Percentiles rank a stretch among this genome's conserved stretches.
Evolutionary conservation across 2,797 vertebrate species (phyloP).

Genomic region (Pempheris klunzingeri): DNA sequence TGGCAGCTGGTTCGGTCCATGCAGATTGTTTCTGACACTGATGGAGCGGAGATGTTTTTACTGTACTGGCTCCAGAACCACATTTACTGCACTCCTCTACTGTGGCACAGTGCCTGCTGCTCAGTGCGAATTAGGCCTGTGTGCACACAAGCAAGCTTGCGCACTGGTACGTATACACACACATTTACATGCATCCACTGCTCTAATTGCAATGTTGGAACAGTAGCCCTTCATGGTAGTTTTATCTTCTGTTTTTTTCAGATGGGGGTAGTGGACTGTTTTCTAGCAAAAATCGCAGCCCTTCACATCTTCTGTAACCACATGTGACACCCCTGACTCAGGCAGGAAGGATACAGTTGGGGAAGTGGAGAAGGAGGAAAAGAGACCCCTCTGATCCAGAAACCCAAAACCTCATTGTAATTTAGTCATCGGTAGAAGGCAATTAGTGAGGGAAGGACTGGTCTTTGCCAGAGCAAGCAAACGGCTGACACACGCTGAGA

Average conservation of each 20-base stretch:
- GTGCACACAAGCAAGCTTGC: conserved; percentile 6
- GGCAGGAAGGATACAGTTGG: conserved; percentile 70
- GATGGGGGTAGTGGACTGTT: conserved; percentile 36
- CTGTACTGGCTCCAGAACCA: conserved; percentile 74
- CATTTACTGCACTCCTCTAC: conserved; percentile 63
- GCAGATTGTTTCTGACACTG: conserved; percentile 77
- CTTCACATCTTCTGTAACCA: conserved; percentile 61
- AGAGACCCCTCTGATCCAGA: conserved; percentile 64
- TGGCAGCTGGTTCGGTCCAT: conserved; percentile 72
- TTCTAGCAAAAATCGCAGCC: conserved; percentile 49
- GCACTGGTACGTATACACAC: conserved; percentile 12
- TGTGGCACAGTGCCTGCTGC: conserved; percentile 42
- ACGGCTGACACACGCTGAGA: conserved; percentile 43
- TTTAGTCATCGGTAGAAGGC: conserved; percentile 76
- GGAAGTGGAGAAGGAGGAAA: conserved; percentile 53
- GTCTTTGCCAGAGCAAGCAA: conserved; percentile 76
- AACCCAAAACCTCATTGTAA: conserved; percentile 76
- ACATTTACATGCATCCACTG: conserved; percentile 33
- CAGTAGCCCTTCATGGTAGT: conserved; percentile 46
- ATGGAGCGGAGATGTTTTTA: conserved; percentile 75
- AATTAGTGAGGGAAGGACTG: conserved; percentile 71
- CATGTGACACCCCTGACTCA: conserved; percentile 70
- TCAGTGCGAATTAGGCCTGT: conserved; percentile 25
- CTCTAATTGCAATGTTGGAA: conserved; percentile 55
- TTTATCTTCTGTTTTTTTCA: conserved; percentile 13